Conservation (phyloP, 2,888 invertebrate genomes). For the Eupithecia pulchellata region DNA sequence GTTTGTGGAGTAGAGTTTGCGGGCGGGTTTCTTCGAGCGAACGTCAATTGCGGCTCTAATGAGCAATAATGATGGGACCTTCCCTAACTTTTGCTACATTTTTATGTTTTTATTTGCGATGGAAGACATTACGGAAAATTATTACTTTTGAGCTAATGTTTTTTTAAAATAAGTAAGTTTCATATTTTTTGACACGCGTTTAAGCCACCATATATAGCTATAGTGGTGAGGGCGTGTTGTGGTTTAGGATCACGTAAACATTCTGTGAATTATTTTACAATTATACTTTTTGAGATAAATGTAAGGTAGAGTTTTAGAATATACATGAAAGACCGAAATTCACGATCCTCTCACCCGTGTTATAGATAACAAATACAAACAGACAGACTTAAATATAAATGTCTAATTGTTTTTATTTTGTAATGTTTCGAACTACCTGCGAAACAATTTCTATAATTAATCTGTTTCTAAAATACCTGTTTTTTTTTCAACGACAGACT, state of each 20-base stretch:
- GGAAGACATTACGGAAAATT: conserved; percentile 45
- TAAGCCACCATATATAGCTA: too few species aligned
- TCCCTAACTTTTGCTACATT: conserved; percentile 55
- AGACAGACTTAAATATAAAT: too few species aligned
- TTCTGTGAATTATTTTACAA: background rate
- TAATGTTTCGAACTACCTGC: too few species aligned
- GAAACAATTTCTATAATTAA: too few species aligned
- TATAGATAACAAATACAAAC: too few species aligned
- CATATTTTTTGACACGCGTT: background rate
- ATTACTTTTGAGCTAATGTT: conserved; percentile 21
- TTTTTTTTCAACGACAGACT: background rate
- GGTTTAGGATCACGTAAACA: background rate
- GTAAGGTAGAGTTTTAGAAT: too few species aligned
- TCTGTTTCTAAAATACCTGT: too few species aligned
- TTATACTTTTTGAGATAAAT: too few species aligned
- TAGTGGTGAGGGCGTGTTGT: too few species aligned
- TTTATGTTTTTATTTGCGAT: conserved; percentile 57
- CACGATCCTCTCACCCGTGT: too few species aligned
- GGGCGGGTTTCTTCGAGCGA: conserved; percentile 68
- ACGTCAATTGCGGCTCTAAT: conserved; percentile 77
- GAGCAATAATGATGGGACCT: conserved; percentile 78
- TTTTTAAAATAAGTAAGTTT: background rate
- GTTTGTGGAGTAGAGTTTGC: conserved; percentile 58
- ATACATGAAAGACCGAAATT: too few species aligned
- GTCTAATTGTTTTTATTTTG: too few species aligned